Base-by-base conservation (phyloP, 2,888 invertebrate genomes). In the Conops quadrifasciatus region DNA sequence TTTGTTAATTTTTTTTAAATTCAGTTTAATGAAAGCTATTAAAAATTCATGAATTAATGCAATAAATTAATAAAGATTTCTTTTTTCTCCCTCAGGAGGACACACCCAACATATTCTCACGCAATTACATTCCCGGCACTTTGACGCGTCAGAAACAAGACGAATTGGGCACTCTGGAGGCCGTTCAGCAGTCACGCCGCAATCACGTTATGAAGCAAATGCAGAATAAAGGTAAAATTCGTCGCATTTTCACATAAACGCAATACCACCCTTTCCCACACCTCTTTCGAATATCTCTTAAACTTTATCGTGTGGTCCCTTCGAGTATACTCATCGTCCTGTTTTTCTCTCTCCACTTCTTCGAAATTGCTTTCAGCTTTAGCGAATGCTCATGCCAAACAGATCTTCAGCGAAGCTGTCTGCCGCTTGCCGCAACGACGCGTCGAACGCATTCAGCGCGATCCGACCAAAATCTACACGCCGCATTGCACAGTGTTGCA, bases 401-500 rank as follows among this genome's bases (percentile, higher is more conserved):
- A 80, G 62, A 79, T 86, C 5, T 74, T 77, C 26, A 78, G 74
- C 30, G 84, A 83, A 70, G 82, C 81, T 56, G 75, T 73, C 16
- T 86, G 86, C 70, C 80, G 80, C 21, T 64, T 80, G 77, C 96
- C 96, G 0, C 91, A 91, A 75, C 91, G 92, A 15, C 90, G 92
- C 76, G 91, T 95, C 81, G 89, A 95, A 67, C 89, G 91, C 62
- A 92, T 95, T 26, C 89, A 91, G 67, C 24, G 28, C 83, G 84
- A 86, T 76, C 79, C 85, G 5, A 91, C 92, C 67, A 93, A 92
- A 77, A 88, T 90, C 24, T 96, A 94, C 87, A 88, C 91, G 79
- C 96, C 97, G 0, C 92, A 93, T 65, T 96, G 95, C 83, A 95
- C 95, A 19, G 90, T 93, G 67, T 87, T 97, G 67, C 93, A 96